Conservation (phyloP, 2,797 vertebrate species). For the Neopelma chrysocephalum region DNA sequence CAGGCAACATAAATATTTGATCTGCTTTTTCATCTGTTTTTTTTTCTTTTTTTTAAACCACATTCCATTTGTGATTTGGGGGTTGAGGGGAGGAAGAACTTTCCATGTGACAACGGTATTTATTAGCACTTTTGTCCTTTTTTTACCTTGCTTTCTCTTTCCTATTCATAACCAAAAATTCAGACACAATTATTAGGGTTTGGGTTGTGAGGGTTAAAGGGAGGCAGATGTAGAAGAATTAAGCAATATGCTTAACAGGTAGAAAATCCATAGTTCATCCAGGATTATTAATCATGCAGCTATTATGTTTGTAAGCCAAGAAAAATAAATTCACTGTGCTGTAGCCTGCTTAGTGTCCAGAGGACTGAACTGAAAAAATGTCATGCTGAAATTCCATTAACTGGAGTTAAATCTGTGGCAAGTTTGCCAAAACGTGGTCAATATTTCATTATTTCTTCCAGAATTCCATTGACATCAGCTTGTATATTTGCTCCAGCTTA, state of each 20-base stretch:
- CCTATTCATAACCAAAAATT: neutral
- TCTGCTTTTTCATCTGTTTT: neutral
- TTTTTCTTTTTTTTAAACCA: neutral
- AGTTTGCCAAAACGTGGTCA: neutral
- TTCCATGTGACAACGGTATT: neutral
- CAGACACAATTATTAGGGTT: neutral
- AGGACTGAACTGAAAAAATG: neutral
- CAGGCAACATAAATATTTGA: conserved; percentile 70
- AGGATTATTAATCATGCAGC: neutral
- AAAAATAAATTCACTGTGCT: neutral
- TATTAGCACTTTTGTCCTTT: neutral
- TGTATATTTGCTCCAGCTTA: neutral
- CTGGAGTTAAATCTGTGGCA: neutral
- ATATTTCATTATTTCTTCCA: neutral
- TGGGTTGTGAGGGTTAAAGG: neutral
- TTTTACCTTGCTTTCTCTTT: neutral
- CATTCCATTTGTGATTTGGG: neutral
- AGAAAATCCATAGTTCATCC: neutral
- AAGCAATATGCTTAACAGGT: neutral
- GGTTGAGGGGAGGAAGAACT: neutral
- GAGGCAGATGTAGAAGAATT: neutral
- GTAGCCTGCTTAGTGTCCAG: neutral
- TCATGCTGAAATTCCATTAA: neutral
- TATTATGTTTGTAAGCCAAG: neutral
- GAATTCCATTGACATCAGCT: neutral